Percentiles rank a stretch among this genome's conserved stretches.
Conservation (phyloP, 2,797 vertebrate genomes). For the Linurgus olivaceus region DNA sequence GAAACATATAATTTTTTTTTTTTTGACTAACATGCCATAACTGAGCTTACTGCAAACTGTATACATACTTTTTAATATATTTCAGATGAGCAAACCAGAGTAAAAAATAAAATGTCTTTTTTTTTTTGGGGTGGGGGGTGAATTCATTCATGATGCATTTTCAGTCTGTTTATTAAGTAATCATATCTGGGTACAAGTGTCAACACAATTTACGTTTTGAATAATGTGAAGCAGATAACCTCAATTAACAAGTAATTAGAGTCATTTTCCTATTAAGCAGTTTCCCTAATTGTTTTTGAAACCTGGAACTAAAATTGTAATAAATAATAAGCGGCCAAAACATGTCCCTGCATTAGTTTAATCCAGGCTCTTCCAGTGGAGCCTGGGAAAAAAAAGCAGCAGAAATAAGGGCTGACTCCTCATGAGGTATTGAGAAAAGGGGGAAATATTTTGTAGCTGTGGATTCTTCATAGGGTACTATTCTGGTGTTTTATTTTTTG, state of each 20-base stretch:
- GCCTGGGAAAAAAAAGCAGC: not conserved
- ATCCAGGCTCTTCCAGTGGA: not conserved
- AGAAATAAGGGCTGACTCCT: not conserved
- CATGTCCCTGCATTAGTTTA: conserved; percentile 15
- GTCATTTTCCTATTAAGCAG: conserved; percentile 69
- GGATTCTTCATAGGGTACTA: not conserved
- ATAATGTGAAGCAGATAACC: conserved; percentile 67
- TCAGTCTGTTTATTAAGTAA: conserved; percentile 69
- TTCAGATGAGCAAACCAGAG: not conserved
- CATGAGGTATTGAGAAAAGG: rapidly evolving
- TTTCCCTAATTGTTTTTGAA: conserved; percentile 73
- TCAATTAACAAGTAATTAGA: conserved; percentile 72
- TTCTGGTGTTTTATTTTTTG: not conserved
- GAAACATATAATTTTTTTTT: not conserved
- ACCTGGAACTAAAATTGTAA: conserved; percentile 69
- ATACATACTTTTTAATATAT: not conserved
- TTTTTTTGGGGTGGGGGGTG: not conserved
- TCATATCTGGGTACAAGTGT: conserved; percentile 66
- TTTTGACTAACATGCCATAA: not conserved
- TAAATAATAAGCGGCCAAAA: conserved; percentile 60
- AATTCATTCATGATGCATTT: conserved; percentile 15
- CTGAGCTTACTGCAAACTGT: not conserved
- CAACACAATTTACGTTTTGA: conserved; percentile 68
- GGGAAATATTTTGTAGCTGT: not conserved
- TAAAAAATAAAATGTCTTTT: not conserved